Evolutionary conservation across 2,113 vertebrate genomes (phyloP).

Genomic region (Naja naja): DNA sequence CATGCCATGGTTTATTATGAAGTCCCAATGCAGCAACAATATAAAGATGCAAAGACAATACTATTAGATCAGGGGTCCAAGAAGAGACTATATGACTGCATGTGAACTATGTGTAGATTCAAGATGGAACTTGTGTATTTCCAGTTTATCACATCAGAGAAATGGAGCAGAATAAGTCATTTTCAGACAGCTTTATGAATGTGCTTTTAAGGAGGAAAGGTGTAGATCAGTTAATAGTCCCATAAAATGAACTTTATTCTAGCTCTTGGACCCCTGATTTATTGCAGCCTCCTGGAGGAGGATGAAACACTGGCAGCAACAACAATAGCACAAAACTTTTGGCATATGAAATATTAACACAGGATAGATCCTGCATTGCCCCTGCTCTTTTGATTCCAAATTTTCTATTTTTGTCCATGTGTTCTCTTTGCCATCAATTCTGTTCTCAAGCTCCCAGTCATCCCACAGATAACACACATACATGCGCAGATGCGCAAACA

Average conservation of each 20-base stretch:
- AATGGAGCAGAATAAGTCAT: conserved; percentile 54
- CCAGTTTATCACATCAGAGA: conserved; percentile 63
- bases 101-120: conserved; percentile 64
- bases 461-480: conserved; percentile 56
- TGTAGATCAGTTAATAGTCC: conserved; percentile 54
- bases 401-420: conserved; percentile 43
- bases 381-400: conserved; percentile 49
- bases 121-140: conserved; percentile 65
- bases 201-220: conserved; percentile 60
- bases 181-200: conserved; percentile 59
- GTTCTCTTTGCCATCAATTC: conserved; percentile 46
- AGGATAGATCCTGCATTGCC: conserved; percentile 67
- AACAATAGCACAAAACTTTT: conserved; percentile 75
- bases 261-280: conserved; percentile 61
- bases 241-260: conserved; percentile 55
- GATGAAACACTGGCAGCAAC: conserved; percentile 75
- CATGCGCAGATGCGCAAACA: conserved; percentile 8
- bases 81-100: conserved; percentile 64
- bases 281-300: conserved; percentile 69
- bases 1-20: conserved; percentile 6
- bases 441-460: conserved; percentile 49
- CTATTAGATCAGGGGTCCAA: conserved; percentile 73
- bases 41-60: conserved; percentile 82
- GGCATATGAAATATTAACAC: conserved; percentile 78
- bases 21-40: conserved; percentile 50